Conservation (phyloP, 2,113 vertebrate genomes). For the Ceratotherium simum region DNA sequence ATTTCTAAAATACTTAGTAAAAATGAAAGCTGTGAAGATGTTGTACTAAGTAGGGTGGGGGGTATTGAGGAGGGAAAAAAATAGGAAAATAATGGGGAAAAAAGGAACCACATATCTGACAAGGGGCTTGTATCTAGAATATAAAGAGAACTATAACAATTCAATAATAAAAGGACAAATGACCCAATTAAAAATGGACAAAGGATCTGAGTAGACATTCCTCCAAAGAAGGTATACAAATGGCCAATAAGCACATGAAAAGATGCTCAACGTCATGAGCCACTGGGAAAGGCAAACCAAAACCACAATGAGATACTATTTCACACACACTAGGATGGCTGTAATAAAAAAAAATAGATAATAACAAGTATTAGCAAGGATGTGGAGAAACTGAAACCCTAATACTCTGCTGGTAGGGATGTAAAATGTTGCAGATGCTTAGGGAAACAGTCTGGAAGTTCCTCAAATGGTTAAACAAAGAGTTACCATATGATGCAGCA, state of each 20-base stretch:
- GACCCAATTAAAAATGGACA: background rate
- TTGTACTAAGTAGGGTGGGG: background rate
- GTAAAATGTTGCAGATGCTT: background rate
- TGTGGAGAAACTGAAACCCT: background rate
- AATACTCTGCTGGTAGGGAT: background rate
- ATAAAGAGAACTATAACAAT: background rate
- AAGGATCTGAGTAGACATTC: background rate
- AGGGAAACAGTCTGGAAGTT: background rate
- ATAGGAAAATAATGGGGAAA: background rate
- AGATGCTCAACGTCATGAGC: background rate
- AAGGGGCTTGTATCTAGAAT: background rate
- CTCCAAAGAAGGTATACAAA: background rate
- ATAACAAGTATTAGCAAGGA: background rate
- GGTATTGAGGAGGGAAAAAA: background rate
- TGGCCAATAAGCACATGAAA: background rate
- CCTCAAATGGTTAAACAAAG: background rate
- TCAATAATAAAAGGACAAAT: background rate
- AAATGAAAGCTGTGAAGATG: background rate
- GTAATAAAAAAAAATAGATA: background rate
- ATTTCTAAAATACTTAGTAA: background rate
- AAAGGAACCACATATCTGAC: background rate
- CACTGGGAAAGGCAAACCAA: background rate
- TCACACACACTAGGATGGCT: background rate
- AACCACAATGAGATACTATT: background rate
- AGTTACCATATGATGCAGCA: background rate